Percentiles rank a stretch among this genome's conserved stretches.
Evolutionary conservation across 1,140 invertebrate genomes (phyloP).

Genomic region (Mya arenaria): DNA sequence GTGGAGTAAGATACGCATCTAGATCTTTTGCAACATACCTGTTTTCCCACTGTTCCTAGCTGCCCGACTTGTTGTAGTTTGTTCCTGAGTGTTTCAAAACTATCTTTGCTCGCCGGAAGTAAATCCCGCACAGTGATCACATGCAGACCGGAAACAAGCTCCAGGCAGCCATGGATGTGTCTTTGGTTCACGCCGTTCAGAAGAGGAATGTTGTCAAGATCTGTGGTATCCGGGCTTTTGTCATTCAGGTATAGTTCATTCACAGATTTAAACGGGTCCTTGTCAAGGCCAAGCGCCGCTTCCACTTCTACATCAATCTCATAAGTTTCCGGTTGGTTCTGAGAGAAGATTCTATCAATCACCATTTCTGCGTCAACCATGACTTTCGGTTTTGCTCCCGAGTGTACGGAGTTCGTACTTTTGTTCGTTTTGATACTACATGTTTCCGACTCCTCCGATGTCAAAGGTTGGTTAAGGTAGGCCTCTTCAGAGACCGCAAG

Average conservation of each 20-base stretch:
- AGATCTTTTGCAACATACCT: slow-evolving; percentile 57
- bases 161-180: slow-evolving; percentile 64
- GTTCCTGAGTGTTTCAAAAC: slow-evolving; percentile 59
- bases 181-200: slow-evolving; percentile 58
- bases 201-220: slow-evolving; percentile 39
- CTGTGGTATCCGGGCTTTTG: not conserved
- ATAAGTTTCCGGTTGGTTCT: slow-evolving; percentile 38
- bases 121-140: slow-evolving; percentile 61
- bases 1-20: no score
- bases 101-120: slow-evolving; percentile 58
- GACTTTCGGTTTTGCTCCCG: slow-evolving; percentile 31
- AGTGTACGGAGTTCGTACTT: slow-evolving; percentile 21
- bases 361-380: slow-evolving; percentile 62
- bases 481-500: slow-evolving; percentile 56
- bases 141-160: slow-evolving; percentile 55
- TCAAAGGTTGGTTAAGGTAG: slow-evolving; percentile 60
- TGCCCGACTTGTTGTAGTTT: slow-evolving; percentile 63
- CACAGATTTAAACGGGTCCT: slow-evolving; percentile 35
- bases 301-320: slow-evolving; percentile 47
- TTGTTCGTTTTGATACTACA: slow-evolving; percentile 57
- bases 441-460: slow-evolving; percentile 66
- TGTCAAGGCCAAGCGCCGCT: slow-evolving; percentile 57
- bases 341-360: slow-evolving; percentile 66
- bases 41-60: slow-evolving; percentile 64
- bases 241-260: slow-evolving; percentile 24